Percentiles rank a stretch among this genome's conserved stretches.
phyloP scores from a whole-genome alignment of 2,797 vertebrate genomes.

The Sebastiscus tertius region DNA sequence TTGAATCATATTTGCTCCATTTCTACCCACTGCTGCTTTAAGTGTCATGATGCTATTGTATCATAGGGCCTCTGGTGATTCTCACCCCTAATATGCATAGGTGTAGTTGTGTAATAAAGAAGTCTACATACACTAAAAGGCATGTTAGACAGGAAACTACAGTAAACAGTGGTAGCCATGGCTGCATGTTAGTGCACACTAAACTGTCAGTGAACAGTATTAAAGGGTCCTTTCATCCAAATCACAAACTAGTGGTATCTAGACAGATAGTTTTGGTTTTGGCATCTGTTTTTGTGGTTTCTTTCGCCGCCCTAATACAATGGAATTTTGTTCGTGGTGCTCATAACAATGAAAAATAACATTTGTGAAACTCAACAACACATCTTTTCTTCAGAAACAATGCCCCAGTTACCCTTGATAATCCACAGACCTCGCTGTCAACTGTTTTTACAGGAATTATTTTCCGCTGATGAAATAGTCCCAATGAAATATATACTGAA shows the following conservation, averaged over 20 bases:
- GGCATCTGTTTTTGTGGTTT: background rate
- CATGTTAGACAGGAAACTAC: background rate
- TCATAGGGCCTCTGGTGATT: too few species aligned
- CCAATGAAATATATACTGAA: background rate
- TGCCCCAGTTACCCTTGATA: constrained; percentile 13
- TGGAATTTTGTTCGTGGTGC: constrained; percentile 1
- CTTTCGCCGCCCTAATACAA: background rate
- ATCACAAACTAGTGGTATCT: background rate
- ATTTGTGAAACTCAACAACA: constrained; percentile 11
- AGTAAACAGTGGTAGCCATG: background rate
- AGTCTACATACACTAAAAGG: background rate
- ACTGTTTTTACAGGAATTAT: constrained; percentile 6
- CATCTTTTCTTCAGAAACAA: constrained; percentile 12
- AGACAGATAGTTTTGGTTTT: background rate
- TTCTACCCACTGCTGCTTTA: too few species aligned
- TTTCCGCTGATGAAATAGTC: constrained; percentile 12
- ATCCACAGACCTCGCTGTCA: constrained; percentile 11
- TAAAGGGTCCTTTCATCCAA: background rate
- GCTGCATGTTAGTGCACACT: background rate
- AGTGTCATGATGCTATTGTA: too few species aligned
- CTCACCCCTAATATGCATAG: too few species aligned
- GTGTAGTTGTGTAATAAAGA: too few species aligned
- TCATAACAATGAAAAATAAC: constrained; percentile 20
- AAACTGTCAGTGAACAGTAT: background rate
- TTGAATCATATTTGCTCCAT: too few species aligned